Base-by-base conservation (phyloP, 2,888 invertebrate species). In the Lycaena phlaeas region DNA sequence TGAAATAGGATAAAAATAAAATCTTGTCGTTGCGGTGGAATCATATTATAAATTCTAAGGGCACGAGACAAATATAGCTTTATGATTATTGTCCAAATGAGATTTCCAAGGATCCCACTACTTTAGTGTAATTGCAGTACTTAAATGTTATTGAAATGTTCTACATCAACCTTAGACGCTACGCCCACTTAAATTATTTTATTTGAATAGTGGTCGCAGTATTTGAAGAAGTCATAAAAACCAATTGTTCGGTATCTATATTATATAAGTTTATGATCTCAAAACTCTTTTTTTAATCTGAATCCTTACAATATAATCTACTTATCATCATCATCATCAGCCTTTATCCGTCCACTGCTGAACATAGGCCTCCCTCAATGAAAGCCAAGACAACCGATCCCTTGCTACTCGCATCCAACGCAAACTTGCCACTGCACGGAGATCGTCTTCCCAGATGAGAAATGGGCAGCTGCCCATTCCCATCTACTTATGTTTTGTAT, bases 21-120 rank as follows among this genome's bases (percentile, higher is more conserved):
- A 17, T 18, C 34, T 34, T 34, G 34, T 39, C 39, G 18, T 38
- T 30, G 25, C 14, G 15, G 14, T 64, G 41, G 41, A 64, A 64
- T 53, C 53, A 49, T 54, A 50, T 64, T 73, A 63, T 59, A 65
- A 69, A 77, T 76, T 73, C 71, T 52, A 53, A 65, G 64, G 65
- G 69, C 61, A 53, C 57, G 54, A 64, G 61, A 64, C 71, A 64
- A 71, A 73, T 75, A 70, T 62, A 69, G 54, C 65, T 75, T 73
- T 73, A 76, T 64, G 68, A 64, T 67, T 64, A 71, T 66, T 53
- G 54, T 56, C 54, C 46, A 56, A 64, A 74, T 67, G 66, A 61
- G 63, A 76, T 75, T 34, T 74, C 64, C 54, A 58, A 57, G 60
- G 62, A 68, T 67, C 66, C 52, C 58, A 56, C 64, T 61, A 56